These are phyloP conservation scores for Drosophila lutescens DNA, from an alignment of 2,888 invertebrate genomes.

Conservation along the genomic window DNA sequence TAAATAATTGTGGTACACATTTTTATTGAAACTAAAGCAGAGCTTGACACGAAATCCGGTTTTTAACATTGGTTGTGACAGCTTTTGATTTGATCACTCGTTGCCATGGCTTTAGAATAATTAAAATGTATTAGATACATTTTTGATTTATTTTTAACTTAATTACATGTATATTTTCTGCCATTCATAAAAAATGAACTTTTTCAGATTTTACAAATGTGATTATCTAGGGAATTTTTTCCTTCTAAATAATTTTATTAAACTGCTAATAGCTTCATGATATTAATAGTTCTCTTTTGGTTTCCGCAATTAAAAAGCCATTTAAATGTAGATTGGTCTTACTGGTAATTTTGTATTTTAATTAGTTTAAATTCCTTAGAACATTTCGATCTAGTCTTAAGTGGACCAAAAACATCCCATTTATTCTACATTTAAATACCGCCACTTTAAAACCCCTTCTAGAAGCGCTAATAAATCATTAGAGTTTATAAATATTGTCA, in stretches of 20 bases:
- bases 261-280: not conserved
- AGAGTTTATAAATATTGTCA: constrained; percentile 42
- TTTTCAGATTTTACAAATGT: not conserved
- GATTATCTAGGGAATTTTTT: not conserved
- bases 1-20: constrained; percentile 39
- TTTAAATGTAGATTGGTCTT: not conserved
- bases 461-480: constrained; percentile 39
- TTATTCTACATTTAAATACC: not conserved
- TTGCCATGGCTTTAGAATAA: constrained; percentile 1
- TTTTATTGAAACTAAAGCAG: constrained; percentile 26
- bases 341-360: not conserved
- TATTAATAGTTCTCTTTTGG: not conserved
- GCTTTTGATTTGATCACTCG: constrained; percentile 57
- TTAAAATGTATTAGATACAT: not conserved
- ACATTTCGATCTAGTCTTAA: not conserved
- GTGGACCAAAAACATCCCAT: not conserved
- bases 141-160: not conserved
- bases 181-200: not conserved
- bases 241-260: not conserved
- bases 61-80: constrained; percentile 33
- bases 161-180: not conserved
- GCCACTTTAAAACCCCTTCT: constrained; percentile 1
- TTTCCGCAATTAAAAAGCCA: not conserved
- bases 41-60: constrained; percentile 62
- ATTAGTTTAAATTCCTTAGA: not conserved